These are phyloP conservation scores for Eriocheir sinensis DNA, from an alignment of 1,140 invertebrate genomes.

Conservation along the genomic window DNA sequence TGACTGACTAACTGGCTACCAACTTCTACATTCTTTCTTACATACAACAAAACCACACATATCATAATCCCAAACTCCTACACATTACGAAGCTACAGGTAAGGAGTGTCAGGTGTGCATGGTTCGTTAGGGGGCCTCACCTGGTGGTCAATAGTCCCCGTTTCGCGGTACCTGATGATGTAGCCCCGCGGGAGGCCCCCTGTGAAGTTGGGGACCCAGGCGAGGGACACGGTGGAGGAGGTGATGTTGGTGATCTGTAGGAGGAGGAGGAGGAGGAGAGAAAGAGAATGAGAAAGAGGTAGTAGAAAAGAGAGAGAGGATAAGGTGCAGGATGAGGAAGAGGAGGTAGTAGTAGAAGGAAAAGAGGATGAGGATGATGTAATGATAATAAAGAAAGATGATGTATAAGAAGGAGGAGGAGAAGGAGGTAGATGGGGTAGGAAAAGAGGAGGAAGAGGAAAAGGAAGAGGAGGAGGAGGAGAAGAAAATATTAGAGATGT, in stretches of 20 bases:
- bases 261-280: not conserved
- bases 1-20: no score
- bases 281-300: not conserved
- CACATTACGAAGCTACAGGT: no score
- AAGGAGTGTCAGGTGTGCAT: no score
- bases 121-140: no score
- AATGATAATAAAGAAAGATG: not conserved
- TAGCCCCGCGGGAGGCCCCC: constrained; percentile 86
- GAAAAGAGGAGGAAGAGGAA: not conserved
- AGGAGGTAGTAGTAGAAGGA: constrained; percentile 43
- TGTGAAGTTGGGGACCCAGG: constrained; percentile 96
- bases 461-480: not conserved
- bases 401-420: not conserved
- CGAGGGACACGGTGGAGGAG: constrained; percentile 91
- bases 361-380: not conserved
- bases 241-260: constrained; percentile 92
- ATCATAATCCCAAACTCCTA: no score
- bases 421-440: not conserved
- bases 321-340: not conserved
- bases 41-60: no score
- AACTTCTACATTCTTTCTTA: no score
- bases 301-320: not conserved
- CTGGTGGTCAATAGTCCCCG: constrained; percentile 28
- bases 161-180: constrained; percentile 43
- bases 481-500: no score